A percentile compares a stretch with the other conserved stretches of the same genome.
phyloP scores from a whole-genome alignment of 2,888 invertebrate species.

The Mythimna pallens region DNA sequence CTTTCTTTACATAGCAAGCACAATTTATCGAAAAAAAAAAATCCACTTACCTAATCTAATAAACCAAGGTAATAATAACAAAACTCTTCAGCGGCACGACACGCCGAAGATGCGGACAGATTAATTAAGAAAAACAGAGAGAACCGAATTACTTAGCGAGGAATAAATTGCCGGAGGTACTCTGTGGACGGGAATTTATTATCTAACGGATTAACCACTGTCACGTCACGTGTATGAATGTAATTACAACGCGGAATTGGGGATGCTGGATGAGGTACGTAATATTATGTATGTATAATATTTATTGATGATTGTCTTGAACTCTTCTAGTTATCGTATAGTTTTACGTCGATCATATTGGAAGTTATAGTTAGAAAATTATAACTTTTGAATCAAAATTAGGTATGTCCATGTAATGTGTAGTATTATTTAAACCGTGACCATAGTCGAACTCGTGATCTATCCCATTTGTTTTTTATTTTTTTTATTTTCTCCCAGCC shows the following conservation, averaged over 20 bases:
- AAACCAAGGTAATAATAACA: constrained; percentile 32
- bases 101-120: constrained; percentile 47
- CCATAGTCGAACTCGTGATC: neutral
- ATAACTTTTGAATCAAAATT: neutral
- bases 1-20: neutral
- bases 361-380: neutral
- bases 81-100: constrained; percentile 22
- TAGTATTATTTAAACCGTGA: neutral
- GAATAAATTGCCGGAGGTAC: constrained; percentile 52
- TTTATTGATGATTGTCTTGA: neutral
- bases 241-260: constrained; percentile 47
- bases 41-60: constrained; percentile 7
- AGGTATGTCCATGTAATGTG: too few species aligned
- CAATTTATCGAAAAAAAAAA: neutral
- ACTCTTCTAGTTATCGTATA: neutral
- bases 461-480: too few species aligned
- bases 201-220: constrained; percentile 51
- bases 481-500: too few species aligned
- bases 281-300: neutral
- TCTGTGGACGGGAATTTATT: constrained; percentile 40
- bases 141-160: constrained; percentile 57
- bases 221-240: constrained; percentile 51
- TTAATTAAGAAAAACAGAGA: constrained; percentile 64
- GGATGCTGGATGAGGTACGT: neutral
- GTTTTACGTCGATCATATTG: neutral